Percentiles rank a stretch among this genome's conserved stretches.
Conservation (phyloP, 1,140 invertebrate genomes). For the Asobara japonica region DNA sequence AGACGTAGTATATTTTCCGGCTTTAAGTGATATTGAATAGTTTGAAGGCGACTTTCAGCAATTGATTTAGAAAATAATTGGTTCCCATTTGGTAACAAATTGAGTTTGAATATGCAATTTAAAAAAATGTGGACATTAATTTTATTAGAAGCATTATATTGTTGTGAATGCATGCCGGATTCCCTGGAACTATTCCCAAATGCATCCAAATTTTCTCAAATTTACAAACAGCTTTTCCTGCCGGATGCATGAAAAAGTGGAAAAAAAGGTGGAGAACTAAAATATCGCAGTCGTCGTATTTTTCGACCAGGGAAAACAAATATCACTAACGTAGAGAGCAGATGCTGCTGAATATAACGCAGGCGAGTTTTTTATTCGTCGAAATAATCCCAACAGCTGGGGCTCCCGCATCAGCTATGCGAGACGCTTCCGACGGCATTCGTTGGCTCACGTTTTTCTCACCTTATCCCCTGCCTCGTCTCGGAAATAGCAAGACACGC, state of each 20-base stretch:
- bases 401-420: constrained; percentile 45
- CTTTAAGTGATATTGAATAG: constrained; percentile 4
- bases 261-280: background rate
- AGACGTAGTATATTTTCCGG: background rate
- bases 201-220: too few relatives aligned
- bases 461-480: background rate
- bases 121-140: too few relatives aligned
- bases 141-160: too few relatives aligned
- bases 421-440: constrained; percentile 33
- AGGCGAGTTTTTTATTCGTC: constrained; percentile 43
- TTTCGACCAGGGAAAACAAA: background rate
- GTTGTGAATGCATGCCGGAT: too few relatives aligned
- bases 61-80: too few relatives aligned
- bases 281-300: background rate
- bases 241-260: background rate
- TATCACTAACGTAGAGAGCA: background rate
- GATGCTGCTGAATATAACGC: constrained; percentile 20
- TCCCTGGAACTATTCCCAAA: too few relatives aligned
- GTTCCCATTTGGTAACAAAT: too few relatives aligned
- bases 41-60: too few relatives aligned
- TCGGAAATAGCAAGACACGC: too few relatives aligned
- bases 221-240: too few relatives aligned
- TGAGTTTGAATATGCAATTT: too few relatives aligned
- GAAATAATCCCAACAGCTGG: constrained; percentile 58
- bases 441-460: constrained; percentile 19